A percentile compares a stretch with the other conserved stretches of the same genome.
Conservation (phyloP, 2,888 invertebrate genomes). For the Epirrhoe alternata region DNA sequence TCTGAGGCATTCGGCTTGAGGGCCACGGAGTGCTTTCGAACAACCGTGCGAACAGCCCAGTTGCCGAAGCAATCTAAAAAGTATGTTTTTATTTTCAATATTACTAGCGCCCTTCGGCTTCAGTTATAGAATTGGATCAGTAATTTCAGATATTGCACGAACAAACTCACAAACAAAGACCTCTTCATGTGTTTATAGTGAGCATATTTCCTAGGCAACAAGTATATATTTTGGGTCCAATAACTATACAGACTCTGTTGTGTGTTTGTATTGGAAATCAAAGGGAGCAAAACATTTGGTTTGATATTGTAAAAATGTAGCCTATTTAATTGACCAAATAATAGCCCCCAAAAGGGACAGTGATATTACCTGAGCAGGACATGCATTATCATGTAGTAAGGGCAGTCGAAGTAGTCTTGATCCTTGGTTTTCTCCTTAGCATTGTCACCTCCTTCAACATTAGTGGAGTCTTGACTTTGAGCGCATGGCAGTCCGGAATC, state of each 20-base stretch:
- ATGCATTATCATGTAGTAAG: slow-evolving; percentile 91
- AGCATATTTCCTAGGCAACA: background rate
- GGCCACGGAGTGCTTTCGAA: slow-evolving; percentile 92
- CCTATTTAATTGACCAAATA: too few species aligned
- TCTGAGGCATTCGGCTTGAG: slow-evolving; percentile 95
- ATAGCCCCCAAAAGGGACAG: background rate
- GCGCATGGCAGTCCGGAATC: slow-evolving; percentile 79
- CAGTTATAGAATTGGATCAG: background rate
- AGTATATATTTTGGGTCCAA: too few species aligned
- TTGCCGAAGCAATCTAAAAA: slow-evolving; percentile 90
- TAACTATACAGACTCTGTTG: too few species aligned
- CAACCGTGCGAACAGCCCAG: slow-evolving; percentile 98
- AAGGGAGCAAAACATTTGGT: too few species aligned
- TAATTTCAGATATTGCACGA: too few species aligned
- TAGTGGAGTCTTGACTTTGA: slow-evolving; percentile 80
- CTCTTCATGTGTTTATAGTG: too few species aligned
- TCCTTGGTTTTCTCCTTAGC: slow-evolving; percentile 70
- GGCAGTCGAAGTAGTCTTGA: slow-evolving; percentile 81
- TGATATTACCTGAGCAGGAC: slow-evolving; percentile 83
- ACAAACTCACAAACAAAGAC: too few species aligned
- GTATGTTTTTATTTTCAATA: background rate
- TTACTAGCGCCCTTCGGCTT: background rate
- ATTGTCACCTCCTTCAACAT: slow-evolving; percentile 75
- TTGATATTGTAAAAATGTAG: too few species aligned
- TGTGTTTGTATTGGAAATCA: too few species aligned